Evolutionary conservation across 2,113 vertebrate genomes (phyloP), one percentile per base, ranked within the genome.

Genomic region (Dinomys branickii): DNA sequence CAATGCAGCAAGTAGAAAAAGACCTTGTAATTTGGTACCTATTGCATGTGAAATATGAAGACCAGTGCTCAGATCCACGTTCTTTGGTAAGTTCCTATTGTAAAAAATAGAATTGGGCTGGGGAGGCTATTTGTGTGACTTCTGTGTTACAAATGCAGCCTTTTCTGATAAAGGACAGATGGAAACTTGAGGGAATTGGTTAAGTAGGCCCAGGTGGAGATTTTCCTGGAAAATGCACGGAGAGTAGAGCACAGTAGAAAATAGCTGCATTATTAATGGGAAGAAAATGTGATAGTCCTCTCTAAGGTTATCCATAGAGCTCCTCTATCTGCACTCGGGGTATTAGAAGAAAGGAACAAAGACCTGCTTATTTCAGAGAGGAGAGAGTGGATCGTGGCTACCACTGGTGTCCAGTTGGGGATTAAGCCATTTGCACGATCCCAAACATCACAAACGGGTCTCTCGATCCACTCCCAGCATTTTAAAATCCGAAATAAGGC

Each of bases 181-280:
- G 88, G 94, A 97, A 90, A 85, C 56, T 92, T 94, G 86, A 90
- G 88, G 94, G 83, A 94, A 95, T 88, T 98, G 90, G 95, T 91
- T 97, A 98, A 96, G 97, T 96, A 87, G 22, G 95, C 96, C 93
- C 73, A 81, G 88, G 96, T 94, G 96, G 95, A 97, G 97, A 97
- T 97, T 98, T 95, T 96, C 95, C 80, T 97, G 92, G 96, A 97
- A 94, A 97, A 97, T 75, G 88, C 94, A 71, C 2, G 0, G 90
- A 97, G 97, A 98, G 91, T 35, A 95, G 93, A 96, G 89, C 90
- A 20, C 94, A 90, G 80, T 83, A 97, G 94, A 93, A 73, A 94
- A n/a, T 77, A 85, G 67, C 96, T 98, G 96, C 96, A 96, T 98
- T 98, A 98, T 98, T 98, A 98, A 98, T 97, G 67, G 33, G 7